phyloP scores from a whole-genome alignment of 2,113 vertebrate genomes.

The Megalops atlanticus region DNA sequence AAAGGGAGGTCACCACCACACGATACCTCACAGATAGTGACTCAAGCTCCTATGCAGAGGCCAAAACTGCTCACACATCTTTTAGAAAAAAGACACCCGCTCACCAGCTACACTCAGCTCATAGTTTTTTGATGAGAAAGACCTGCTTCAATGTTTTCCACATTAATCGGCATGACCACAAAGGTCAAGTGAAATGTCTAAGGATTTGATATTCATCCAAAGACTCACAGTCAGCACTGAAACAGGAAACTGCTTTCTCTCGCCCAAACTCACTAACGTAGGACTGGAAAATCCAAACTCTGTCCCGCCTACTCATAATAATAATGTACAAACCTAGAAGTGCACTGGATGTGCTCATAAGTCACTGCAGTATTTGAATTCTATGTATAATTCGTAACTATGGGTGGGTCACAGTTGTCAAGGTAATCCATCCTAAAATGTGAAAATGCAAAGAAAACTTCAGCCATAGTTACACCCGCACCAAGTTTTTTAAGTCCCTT shows the following conservation, averaged over 20 bases:
- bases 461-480: not conserved
- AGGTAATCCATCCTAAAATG: not conserved
- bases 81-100: slow-evolving; percentile 33
- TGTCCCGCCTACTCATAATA: not conserved
- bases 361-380: not conserved
- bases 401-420: not conserved
- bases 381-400: not conserved
- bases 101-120: not conserved
- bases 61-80: slow-evolving; percentile 38
- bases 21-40: slow-evolving; percentile 46
- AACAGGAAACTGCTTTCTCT: not conserved
- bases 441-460: not conserved
- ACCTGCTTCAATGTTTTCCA: slow-evolving; percentile 46
- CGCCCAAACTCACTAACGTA: not conserved
- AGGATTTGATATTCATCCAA: not conserved
- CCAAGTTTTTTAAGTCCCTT: slow-evolving; percentile 1
- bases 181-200: slow-evolving; percentile 31
- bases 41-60: slow-evolving; percentile 41
- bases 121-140: slow-evolving; percentile 10
- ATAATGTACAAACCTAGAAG: not conserved
- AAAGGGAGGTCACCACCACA: slow-evolving; percentile 48
- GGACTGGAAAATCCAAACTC: not conserved
- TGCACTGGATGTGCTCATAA: not conserved
- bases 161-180: slow-evolving; percentile 28
- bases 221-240: slow-evolving; percentile 20